Base-by-base conservation (phyloP, 2,797 vertebrate species). In the Salarias fasciatus region DNA sequence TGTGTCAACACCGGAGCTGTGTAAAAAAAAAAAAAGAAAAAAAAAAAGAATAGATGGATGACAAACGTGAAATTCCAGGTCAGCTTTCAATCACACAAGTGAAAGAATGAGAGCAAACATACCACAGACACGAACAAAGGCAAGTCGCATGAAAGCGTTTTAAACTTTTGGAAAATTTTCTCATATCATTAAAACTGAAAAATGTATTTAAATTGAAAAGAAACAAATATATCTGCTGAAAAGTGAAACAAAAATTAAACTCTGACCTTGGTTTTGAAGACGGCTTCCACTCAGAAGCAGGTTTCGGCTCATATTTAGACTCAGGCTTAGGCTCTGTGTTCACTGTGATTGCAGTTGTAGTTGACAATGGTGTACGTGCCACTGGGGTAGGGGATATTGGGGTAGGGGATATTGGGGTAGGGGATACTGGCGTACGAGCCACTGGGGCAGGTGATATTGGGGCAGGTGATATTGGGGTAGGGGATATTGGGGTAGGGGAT, bases 1-100 rank as follows among this genome's bases (percentile, higher is more conserved):
- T 0, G 59, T 80, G 56, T 83, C 67, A 54, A 47, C 58, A 35
- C 11, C 55, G 64, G 56, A 71, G 69, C 87, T 89, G 83, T 80
- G 63, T n/a, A n/a, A n/a, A 49, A 81, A 60, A 35, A 35, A 9
- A 35, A 35, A 35, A 31, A 31, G 33, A 35, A 4, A 35, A 6
- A 72, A 0, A 31, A 31, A 33, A 35, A 4, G 35, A 6, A 72
- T 0, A 75, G 42, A 82, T 36, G 62, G 42, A 72, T 45, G 72
- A 35, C 12, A 83, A 83, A 80, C 31, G 42, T 52, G 31, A n/a
- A 43, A 63, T 75, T 68, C 48, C 45, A 52, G 41, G 13, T n/a
- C 30, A 41, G 59, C 35, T 51, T 60, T 70, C 51, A 72, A 47
- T 66, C 53, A 55, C 38, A 71, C 14, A 35, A 5, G n/a, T 42